Base-by-base conservation (phyloP, 2,113 vertebrate genomes). In the Oncorhynchus tshawytscha region DNA sequence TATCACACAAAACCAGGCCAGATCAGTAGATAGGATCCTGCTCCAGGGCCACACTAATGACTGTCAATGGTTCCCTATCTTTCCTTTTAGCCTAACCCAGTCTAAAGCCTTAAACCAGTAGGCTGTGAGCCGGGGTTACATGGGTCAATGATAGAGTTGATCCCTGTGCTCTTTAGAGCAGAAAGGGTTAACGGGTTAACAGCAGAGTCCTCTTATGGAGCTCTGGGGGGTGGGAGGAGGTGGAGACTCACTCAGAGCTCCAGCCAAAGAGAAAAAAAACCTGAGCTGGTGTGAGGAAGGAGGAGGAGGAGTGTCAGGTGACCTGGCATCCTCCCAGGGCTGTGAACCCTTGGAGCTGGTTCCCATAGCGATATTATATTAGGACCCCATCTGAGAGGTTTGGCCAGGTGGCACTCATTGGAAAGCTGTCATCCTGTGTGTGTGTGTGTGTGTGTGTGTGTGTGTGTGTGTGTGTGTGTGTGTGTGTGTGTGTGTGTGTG, bases 191-290 rank as follows among this genome's bases (percentile, higher is more conserved):
- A 73, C 73, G 51, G 1, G 15, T 11, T 20, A 25, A 16, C 31
- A 1, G 31, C 67, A 11, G 45, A 74, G 67, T 48, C 27, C 74
- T 74, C 79, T 69, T 67, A 65, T 57, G 70, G 34, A 51, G 54
- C 13, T 4, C 16, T 13, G n/a, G 70, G 64, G 59, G 22, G 51
- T 13, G 64, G 68, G 68, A 60, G 70, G 24, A n/a, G 71, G 71
- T 31, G 25, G 57, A 60, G 31, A 66, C 25, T 24, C 22, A 12
- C 60, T 5, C 62, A 70, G 60, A 16, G 0, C 49, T 34, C 18
- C 18, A 54, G 80, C 86, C 83, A 88, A 88, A 87, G 78, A 67
- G 84, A 87, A 90, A 72, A 76, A 45, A 24, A 80, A 75, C 60
- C 2, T 5, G 72, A 70, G 25, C 70, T 83, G 80, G 82, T 66